Base-by-base conservation (phyloP, 2,888 invertebrate genomes). In the Zele albiditarsus region DNA sequence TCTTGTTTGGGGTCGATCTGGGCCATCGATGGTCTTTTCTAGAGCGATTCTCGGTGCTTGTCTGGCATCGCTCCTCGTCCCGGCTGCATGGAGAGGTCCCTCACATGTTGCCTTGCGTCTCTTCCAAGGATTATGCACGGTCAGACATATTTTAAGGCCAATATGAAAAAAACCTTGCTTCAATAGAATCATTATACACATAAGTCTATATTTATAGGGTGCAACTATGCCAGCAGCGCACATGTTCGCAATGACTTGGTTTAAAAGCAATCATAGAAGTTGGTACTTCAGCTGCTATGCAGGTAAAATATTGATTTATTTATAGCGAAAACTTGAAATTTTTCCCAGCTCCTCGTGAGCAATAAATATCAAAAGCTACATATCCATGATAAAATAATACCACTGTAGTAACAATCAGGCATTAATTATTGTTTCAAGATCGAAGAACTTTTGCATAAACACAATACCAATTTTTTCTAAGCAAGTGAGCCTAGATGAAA, bases 141-240 rank as follows among this genome's bases (percentile, higher is more conserved):
- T 91, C 86, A 88, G 86, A 78, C 38, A 33, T 27, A 8, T 62
- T 60, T 28, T 5, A 10, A 27, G 1, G 6, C 28, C 1, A 27
- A 62, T 12, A 42, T 28, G 25, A n/a, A 42, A 66, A 60, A 42
- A 49, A 42, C 10, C 28, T 10, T 31, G 20, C 16, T 31, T 14
- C 14, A 14, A 62, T 25, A 23, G 16, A 2, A 62, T 28, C 20
- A n/a, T 20, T 25, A 27, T 12, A 33, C 70, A 70, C 8, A 69
- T 38, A 25, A 38, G 71, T 77, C 27, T 77, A 58, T 77, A 77
- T 80, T 81, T 85, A 73, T 72, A 92, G 92, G 92, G 91, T 57
- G 91, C 91, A 16, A 91, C 91, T 14, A 92, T 92, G 91, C 92
- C 92, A 23, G 92, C 91, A 16, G 91, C 92, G 68, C 92, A 92